phyloP scores from a whole-genome alignment of 2,113 vertebrate species.

The Pagrus major region DNA sequence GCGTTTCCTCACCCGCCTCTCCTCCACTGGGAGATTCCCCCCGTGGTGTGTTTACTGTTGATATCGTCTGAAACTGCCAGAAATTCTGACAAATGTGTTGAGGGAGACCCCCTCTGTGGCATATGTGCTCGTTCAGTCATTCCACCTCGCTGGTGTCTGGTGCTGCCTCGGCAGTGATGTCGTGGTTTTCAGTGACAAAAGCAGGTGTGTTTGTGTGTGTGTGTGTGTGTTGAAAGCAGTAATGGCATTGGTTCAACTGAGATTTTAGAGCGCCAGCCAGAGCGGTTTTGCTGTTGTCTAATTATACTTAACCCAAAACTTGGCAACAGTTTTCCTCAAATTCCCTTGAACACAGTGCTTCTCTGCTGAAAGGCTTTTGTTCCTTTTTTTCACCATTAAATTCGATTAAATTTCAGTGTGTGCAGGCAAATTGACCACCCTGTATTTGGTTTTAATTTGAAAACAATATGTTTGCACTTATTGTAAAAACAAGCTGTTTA shows the following conservation, averaged over 20 bases:
- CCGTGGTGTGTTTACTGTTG: conserved; percentile 70
- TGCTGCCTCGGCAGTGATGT: not conserved
- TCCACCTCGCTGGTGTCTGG: conserved; percentile 14
- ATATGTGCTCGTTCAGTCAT: not conserved
- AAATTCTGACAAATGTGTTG: conserved; percentile 69
- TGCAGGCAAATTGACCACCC: not conserved
- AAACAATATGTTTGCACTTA: not conserved
- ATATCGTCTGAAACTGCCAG: conserved; percentile 70
- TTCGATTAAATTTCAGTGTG: not conserved
- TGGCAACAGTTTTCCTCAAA: conserved; percentile 3
- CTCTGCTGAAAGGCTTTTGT: not conserved
- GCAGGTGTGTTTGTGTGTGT: conserved; percentile 2
- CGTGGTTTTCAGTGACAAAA: conserved; percentile 1
- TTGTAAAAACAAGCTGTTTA: not conserved
- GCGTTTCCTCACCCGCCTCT: conserved; percentile 36
- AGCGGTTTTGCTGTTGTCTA: conserved; percentile 9
- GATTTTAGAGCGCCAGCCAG: not conserved
- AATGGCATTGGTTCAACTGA: not conserved
- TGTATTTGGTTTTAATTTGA: not conserved
- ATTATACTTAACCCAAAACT: conserved; percentile 5
- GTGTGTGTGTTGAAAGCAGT: not conserved
- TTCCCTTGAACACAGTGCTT: not conserved
- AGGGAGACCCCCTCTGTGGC: conserved; percentile 31
- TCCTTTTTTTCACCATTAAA: not conserved
- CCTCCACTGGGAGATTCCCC: conserved; percentile 47